Conservation (phyloP, 2,113 vertebrate species). For the Cinclus mexicanus region DNA sequence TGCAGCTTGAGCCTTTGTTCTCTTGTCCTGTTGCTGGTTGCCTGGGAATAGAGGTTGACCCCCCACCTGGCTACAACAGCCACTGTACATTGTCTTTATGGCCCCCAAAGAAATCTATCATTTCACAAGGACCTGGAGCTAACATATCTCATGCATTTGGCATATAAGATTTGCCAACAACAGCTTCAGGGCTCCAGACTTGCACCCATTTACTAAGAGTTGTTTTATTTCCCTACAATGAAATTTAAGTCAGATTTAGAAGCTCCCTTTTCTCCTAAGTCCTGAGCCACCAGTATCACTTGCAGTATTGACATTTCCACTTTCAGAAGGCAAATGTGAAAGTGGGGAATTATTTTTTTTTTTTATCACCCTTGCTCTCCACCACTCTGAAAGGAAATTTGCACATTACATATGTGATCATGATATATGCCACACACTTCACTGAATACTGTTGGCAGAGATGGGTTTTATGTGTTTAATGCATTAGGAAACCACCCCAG, state of each 20-base stretch:
- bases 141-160: not conserved
- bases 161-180: not conserved
- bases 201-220: not conserved
- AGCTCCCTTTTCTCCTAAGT: not conserved
- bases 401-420: not conserved
- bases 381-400: not conserved
- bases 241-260: not conserved
- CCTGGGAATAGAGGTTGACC: rapidly evolving
- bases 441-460: not conserved
- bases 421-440: not conserved
- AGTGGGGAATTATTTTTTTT: not conserved
- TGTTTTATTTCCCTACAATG: not conserved
- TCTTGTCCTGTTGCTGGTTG: no score
- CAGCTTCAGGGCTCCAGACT: not conserved
- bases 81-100: not conserved
- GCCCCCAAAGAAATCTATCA: not conserved
- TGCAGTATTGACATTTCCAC: not conserved
- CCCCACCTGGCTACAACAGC: not conserved
- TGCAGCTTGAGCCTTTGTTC: not conserved
- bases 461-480: not conserved
- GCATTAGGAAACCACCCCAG: not conserved
- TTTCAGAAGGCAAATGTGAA: not conserved
- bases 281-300: not conserved
- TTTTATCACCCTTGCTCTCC: not conserved
- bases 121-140: not conserved